These are phyloP conservation scores for Drepana falcataria DNA, from an alignment of 2,888 invertebrate genomes.

Conservation along the genomic window DNA sequence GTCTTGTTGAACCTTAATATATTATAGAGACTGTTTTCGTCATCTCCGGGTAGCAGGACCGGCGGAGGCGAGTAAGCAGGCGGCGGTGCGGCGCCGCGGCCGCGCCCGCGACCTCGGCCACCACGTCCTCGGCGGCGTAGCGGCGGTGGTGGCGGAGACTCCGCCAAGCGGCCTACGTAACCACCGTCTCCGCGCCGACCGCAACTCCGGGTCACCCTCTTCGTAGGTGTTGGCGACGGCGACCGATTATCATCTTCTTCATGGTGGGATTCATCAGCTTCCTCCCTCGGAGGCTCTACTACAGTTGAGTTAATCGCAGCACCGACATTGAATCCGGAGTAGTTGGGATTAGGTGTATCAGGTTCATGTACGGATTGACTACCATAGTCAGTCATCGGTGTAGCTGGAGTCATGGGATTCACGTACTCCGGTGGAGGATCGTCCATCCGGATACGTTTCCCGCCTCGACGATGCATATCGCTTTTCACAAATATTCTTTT, in stretches of 20 bases:
- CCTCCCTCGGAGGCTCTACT: conserved; percentile 52
- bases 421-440: conserved; percentile 94
- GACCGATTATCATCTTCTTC: conserved; percentile 69
- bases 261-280: conserved; percentile 49
- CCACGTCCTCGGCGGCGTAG: conserved; percentile 58
- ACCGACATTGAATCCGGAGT: conserved; percentile 58
- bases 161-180: conserved; percentile 69
- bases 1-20: conserved; percentile 90
- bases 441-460: conserved; percentile 95
- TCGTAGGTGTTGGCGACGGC: conserved; percentile 77
- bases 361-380: conserved; percentile 73
- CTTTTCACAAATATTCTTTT: no score
- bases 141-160: conserved; percentile 69
- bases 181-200: conserved; percentile 73
- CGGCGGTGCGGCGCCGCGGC: conserved; percentile 65
- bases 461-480: conserved; percentile 87
- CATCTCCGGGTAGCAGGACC: conserved; percentile 80
- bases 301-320: conserved; percentile 53
- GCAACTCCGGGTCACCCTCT: conserved; percentile 82
- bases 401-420: conserved; percentile 79
- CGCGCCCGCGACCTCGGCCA: conserved; percentile 59
- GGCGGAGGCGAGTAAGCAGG: conserved; percentile 73
- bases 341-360: conserved; percentile 66
- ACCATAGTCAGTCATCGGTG: conserved; percentile 77
- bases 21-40: conserved; percentile 91